phyloP scores from a whole-genome alignment of 2,113 vertebrate genomes.

The Chaetodon trifascialis region DNA sequence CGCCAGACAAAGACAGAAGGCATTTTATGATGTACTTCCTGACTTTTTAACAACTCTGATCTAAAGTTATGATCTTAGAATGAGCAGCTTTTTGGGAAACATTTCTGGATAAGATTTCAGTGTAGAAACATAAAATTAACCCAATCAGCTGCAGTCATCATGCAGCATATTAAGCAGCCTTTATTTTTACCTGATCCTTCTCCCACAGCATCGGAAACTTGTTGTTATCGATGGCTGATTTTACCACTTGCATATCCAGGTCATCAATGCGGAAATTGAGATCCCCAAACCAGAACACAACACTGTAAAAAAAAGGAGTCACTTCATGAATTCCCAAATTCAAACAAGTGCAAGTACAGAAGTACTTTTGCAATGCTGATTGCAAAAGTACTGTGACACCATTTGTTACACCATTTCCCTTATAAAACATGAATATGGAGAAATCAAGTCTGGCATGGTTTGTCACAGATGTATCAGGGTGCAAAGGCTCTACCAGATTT shows the following conservation, averaged over 20 bases:
- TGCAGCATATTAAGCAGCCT: neutral
- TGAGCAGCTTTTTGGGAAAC: neutral
- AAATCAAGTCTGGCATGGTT: neutral
- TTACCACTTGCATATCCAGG: slow-evolving; percentile 94
- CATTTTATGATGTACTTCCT: neutral
- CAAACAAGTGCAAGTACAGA: neutral
- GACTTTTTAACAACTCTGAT: neutral
- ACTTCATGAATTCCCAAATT: neutral
- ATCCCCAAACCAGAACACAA: slow-evolving; percentile 99
- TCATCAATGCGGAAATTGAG: slow-evolving; percentile 98
- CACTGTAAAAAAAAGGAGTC: slow-evolving; percentile 78
- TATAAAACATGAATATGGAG: neutral
- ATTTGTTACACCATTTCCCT: neutral
- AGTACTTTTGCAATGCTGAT: neutral
- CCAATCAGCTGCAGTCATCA: neutral
- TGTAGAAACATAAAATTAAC: neutral
- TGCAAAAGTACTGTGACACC: neutral
- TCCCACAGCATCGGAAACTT: slow-evolving; percentile 92
- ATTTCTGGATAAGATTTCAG: neutral
- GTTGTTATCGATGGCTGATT: slow-evolving; percentile 93
- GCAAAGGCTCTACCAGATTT: neutral
- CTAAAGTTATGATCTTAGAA: neutral
- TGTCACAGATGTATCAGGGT: neutral
- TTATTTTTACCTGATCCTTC: slow-evolving; percentile 92
- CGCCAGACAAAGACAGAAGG: neutral